Percentiles rank a stretch among this genome's conserved stretches.
phyloP scores from a whole-genome alignment of 2,888 invertebrate genomes.

The Scaptomyza tumidula region DNA sequence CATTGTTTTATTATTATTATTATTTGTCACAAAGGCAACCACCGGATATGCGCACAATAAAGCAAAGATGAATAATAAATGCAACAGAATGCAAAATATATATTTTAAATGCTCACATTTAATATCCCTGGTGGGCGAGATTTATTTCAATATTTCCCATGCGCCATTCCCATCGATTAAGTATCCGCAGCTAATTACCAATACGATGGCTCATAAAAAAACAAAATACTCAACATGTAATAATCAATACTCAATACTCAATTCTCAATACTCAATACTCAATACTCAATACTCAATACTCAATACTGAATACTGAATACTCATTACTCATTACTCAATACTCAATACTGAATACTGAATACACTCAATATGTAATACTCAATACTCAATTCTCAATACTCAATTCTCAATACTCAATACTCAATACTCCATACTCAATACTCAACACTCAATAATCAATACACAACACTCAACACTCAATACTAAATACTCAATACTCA shows the following conservation, averaged over 20 bases:
- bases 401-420: background rate
- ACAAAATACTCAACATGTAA: background rate
- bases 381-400: background rate
- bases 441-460: too few relatives aligned
- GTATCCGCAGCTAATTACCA: conserved; percentile 17
- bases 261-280: background rate
- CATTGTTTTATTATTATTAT: background rate
- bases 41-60: too few relatives aligned
- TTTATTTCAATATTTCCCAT: background rate
- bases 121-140: background rate
- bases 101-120: background rate
- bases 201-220: background rate
- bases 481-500: too few relatives aligned
- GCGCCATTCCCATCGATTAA: background rate
- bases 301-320: too few relatives aligned
- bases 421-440: too few relatives aligned
- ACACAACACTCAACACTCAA: too few relatives aligned
- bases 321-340: background rate
- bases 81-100: background rate
- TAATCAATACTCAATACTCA: background rate
- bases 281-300: too few relatives aligned
- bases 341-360: too few relatives aligned
- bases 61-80: background rate
- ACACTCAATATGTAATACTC: too few relatives aligned
- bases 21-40: background rate